Conservation (phyloP, 2,113 vertebrate species). For the Embiotoca jacksoni region DNA sequence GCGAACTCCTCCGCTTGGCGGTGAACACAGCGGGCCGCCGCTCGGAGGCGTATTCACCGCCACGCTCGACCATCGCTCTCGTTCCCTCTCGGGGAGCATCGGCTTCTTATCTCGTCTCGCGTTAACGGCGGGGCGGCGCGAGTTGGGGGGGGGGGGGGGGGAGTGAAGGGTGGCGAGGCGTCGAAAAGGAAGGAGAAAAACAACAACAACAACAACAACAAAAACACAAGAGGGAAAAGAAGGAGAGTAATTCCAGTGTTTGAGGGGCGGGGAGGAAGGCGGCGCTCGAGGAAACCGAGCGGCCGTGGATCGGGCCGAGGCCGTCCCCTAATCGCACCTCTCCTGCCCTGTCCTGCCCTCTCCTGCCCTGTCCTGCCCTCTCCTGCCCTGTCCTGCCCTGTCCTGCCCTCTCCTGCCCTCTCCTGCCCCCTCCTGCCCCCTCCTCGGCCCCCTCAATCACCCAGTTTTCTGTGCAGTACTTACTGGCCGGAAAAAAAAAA, state of each 20-base stretch:
- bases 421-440: no score
- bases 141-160: no score
- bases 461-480: constrained; percentile 48
- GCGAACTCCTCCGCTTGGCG: no score
- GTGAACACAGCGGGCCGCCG: no score
- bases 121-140: no score
- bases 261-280: constrained; percentile 5
- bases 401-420: constrained; percentile 1
- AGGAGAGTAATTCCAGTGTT: constrained; percentile 23
- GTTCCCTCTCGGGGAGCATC: no score
- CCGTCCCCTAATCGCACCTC: constrained; percentile 40
- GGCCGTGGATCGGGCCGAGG: constrained; percentile 10
- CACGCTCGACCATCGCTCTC: no score
- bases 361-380: not conserved
- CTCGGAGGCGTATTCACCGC: no score
- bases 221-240: not conserved
- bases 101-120: no score
- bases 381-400: constrained; percentile 1
- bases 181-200: not conserved
- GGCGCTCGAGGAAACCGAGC: not conserved
- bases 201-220: no score
- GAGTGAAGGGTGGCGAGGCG: not conserved
- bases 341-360: not conserved
- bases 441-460: constrained; percentile 35
- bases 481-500: constrained; percentile 20